Evolutionary conservation across 2,888 invertebrate genomes (phyloP), one percentile per base, ranked within the genome.

Genomic region (Osmoderma eremita): DNA sequence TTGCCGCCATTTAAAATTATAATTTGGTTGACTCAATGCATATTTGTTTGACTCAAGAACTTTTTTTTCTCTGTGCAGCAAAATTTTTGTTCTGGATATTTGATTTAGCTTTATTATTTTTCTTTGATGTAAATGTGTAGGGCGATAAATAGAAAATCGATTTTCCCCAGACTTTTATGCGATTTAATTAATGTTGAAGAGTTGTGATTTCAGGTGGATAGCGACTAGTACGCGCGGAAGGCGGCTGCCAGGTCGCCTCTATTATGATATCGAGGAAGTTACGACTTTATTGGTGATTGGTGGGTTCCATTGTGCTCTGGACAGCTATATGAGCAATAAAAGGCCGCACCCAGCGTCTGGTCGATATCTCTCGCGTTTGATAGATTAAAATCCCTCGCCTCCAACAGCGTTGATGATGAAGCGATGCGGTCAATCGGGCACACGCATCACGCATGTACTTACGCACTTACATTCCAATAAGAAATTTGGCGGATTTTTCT

Each of bases 271-370:
- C 79, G 75, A 73, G 73, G 72, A 77, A 79, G 77, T 80, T 78
- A 79, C 77, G 74, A 75, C 75, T 77, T 78, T 80, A 80, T 80
- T 80, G 79, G 78, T 75, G 79, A 80, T 80, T 80, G 79, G 78
- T 76, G 74, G 70, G 73, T 72, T 72, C 71, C 73, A 72, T 74
- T 71, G 72, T 70, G 63, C 58, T 61, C 64, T 72, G 73, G 76
- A 76, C 76, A 73, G 76, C 76, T 77, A 78, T 78, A 78, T 75
- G 78, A 76, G 78, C 78, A 72, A 79, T 80, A 81, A 81, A 80
- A 78, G 39, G 50, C 77, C 77, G 75, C 77, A 75, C 80, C 77
- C 79, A 75, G 30, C 10, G 72, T 75, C 74, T 76, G 75, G 74
- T 71, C 74, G 77, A 77, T 78, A 78, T 75, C 75, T 75, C 75